Percentiles rank a stretch among this genome's conserved stretches.
These are phyloP conservation scores for Sipha flava DNA, from an alignment of 1,140 invertebrate genomes.

Conservation along the genomic window DNA sequence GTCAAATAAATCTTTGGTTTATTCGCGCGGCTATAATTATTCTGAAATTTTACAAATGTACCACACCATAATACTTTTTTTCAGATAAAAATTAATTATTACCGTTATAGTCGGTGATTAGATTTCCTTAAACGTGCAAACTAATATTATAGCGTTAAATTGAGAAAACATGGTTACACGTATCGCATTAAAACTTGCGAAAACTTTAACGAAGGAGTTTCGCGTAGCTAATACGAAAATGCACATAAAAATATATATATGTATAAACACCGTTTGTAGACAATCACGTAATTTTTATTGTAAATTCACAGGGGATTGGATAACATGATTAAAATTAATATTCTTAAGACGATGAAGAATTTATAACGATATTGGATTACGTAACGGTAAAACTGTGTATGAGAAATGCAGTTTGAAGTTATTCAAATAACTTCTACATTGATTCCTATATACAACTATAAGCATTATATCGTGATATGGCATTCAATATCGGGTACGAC, in stretches of 20 bases:
- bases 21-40: too few relatives aligned
- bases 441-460: too few relatives aligned
- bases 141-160: not conserved
- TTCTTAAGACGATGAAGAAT: not conserved
- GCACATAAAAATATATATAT: not conserved
- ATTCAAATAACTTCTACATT: too few relatives aligned
- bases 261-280: not conserved
- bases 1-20: too few relatives aligned
- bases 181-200: not conserved
- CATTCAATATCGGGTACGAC: too few relatives aligned
- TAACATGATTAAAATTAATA: not conserved
- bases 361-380: not conserved
- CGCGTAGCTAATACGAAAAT: not conserved
- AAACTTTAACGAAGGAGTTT: not conserved
- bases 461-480: too few relatives aligned
- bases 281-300: not conserved
- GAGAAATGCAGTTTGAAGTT: too few relatives aligned
- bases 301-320: not conserved
- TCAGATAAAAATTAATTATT: not conserved
- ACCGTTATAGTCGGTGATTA: not conserved
- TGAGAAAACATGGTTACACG: not conserved
- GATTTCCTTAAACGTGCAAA: not conserved
- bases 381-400: too few relatives aligned
- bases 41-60: not conserved
- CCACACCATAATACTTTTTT: not conserved